phyloP scores from a whole-genome alignment of 2,113 vertebrate genomes.

The Hystrix brachyura region DNA sequence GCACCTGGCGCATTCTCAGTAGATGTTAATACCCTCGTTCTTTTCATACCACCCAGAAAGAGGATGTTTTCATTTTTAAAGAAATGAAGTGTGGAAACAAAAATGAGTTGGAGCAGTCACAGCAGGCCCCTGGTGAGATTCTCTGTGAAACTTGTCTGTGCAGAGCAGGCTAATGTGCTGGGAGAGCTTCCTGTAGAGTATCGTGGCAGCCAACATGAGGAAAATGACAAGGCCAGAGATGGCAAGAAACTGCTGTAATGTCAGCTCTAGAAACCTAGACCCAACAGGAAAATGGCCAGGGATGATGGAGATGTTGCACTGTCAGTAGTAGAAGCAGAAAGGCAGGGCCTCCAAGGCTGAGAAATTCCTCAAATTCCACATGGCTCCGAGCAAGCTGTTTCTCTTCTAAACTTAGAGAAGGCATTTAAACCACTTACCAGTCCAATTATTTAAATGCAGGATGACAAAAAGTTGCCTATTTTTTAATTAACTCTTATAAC shows the following conservation, averaged over 20 bases:
- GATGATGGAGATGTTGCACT: not conserved
- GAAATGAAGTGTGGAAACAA: slow-evolving; percentile 14
- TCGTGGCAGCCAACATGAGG: not conserved
- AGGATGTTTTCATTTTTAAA: slow-evolving; percentile 48
- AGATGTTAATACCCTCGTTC: slow-evolving; percentile 58
- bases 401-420: not conserved
- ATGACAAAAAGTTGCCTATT: not conserved
- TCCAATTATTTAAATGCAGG: not conserved
- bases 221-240: not conserved
- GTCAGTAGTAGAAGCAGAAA: not conserved
- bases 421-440: not conserved
- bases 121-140: not conserved
- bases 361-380: slow-evolving; percentile 35
- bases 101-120: slow-evolving; percentile 26
- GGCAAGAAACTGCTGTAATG: not conserved
- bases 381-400: not conserved
- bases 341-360: not conserved
- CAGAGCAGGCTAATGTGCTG: not conserved
- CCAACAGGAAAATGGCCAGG: not conserved
- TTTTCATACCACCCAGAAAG: slow-evolving; percentile 58
- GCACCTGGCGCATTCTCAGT: not conserved
- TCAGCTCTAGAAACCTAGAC: slow-evolving; percentile 28
- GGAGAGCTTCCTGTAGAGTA: not conserved
- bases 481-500: not conserved
- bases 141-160: not conserved